These are phyloP conservation scores for Acanthosoma haemorrhoidale DNA, from an alignment of 2,888 invertebrate genomes.

Conservation along the genomic window DNA sequence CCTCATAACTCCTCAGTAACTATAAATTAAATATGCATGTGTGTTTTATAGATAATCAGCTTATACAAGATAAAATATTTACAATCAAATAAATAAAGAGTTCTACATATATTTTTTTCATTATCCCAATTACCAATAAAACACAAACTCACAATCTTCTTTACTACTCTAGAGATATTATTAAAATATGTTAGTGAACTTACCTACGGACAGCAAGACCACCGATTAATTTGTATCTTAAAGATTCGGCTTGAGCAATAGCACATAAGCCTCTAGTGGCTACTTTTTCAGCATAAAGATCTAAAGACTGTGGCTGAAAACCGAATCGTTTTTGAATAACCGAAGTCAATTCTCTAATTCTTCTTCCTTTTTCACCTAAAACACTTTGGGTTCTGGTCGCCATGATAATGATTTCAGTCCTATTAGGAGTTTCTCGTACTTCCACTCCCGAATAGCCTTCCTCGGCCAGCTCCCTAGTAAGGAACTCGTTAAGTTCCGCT, in stretches of 20 bases:
- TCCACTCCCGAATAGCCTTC: constrained; percentile 99
- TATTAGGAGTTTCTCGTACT: constrained; percentile 92
- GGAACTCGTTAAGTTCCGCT: constrained; percentile 97
- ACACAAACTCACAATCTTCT: no score
- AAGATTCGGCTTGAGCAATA: constrained; percentile 98
- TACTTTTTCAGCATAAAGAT: constrained; percentile 98
- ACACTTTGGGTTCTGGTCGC: constrained; percentile 98
- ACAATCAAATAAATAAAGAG: not conserved
- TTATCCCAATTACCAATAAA: no score
- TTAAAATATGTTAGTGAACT: not conserved
- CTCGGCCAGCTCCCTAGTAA: constrained; percentile 96
- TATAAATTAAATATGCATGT: no score
- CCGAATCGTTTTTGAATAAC: constrained; percentile 98
- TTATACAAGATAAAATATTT: not conserved
- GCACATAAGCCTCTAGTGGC: constrained; percentile 97
- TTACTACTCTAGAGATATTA: no score
- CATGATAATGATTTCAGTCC: constrained; percentile 98
- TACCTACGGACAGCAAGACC: constrained; percentile 70
- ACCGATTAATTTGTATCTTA: constrained; percentile 97
- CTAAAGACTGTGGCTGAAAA: constrained; percentile 90
- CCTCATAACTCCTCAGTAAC: no score
- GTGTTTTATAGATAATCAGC: not conserved
- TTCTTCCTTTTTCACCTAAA: constrained; percentile 92
- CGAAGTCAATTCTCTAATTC: constrained; percentile 96
- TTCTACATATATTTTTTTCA: not conserved